Conservation (phyloP, 2,888 invertebrate genomes). For the Apotomis capreana region DNA sequence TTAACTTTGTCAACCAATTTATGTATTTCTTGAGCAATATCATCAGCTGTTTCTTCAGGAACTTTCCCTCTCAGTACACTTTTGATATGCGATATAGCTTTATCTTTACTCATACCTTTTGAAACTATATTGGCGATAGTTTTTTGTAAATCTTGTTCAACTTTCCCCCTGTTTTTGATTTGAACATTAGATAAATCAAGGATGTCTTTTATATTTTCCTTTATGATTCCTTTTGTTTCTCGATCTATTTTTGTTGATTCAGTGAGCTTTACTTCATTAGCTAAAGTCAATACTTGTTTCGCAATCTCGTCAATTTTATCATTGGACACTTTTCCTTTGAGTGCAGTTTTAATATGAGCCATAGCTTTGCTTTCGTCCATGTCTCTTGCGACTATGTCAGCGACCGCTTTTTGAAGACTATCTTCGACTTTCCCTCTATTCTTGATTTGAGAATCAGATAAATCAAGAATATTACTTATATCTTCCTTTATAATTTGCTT, state of each 20-base stretch:
- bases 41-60: not conserved
- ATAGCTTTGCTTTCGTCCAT: constrained; percentile 34
- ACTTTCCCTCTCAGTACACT: not conserved
- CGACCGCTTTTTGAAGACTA: constrained; percentile 33
- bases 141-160: not conserved
- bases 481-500: constrained; percentile 17
- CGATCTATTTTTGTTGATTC: not conserved
- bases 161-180: constrained; percentile 1
- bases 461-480: constrained; percentile 5
- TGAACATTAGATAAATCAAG: constrained; percentile 20
- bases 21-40: not conserved
- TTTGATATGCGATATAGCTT: constrained; percentile 1
- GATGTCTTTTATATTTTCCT: not conserved
- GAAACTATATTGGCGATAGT: not conserved
- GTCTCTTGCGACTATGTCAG: constrained; percentile 47
- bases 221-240: not conserved
- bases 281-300: not conserved
- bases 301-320: constrained; percentile 45
- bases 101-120: not conserved
- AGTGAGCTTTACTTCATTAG: not conserved
- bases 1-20: not conserved
- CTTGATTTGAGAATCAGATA: not conserved
- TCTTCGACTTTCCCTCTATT: not conserved
- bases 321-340: constrained; percentile 27
- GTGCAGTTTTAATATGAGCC: constrained; percentile 42